Percentiles rank a stretch among this genome's conserved stretches.
Evolutionary conservation across 2,797 vertebrate species (phyloP).

Genomic region (Perdix hodgsoniae): DNA sequence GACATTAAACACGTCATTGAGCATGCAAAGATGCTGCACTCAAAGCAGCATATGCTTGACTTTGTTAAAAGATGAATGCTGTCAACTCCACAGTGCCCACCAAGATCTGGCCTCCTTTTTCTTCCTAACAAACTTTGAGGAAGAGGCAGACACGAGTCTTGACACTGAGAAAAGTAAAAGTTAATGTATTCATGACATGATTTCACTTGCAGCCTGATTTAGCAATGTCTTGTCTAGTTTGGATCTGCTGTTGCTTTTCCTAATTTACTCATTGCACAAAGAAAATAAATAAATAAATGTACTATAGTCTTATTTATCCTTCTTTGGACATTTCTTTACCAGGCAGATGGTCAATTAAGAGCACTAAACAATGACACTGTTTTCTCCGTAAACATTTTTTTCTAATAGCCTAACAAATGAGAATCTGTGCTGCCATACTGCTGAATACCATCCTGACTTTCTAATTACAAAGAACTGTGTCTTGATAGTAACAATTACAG

Average conservation of each 20-base stretch:
- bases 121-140: slow-evolving; percentile 70
- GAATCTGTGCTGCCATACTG: slow-evolving; percentile 84
- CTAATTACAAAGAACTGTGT: slow-evolving; percentile 88
- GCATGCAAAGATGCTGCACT: slow-evolving; percentile 80
- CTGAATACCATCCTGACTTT: slow-evolving; percentile 88
- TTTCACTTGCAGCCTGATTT: slow-evolving; percentile 78
- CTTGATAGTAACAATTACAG: slow-evolving; percentile 90
- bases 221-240: slow-evolving; percentile 78
- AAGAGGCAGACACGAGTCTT: slow-evolving; percentile 66
- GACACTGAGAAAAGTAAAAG: slow-evolving; percentile 74
- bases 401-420: slow-evolving; percentile 88
- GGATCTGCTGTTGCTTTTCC: slow-evolving; percentile 74
- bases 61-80: slow-evolving; percentile 78
- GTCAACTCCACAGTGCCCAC: slow-evolving; percentile 70
- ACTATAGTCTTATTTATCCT: slow-evolving; percentile 83
- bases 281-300: slow-evolving; percentile 85
- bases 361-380: slow-evolving; percentile 88
- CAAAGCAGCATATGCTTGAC: slow-evolving; percentile 80
- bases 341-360: slow-evolving; percentile 90
- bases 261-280: slow-evolving; percentile 81
- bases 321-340: slow-evolving; percentile 86
- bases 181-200: slow-evolving; percentile 73
- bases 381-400: slow-evolving; percentile 88
- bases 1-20: slow-evolving; percentile 82
- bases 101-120: slow-evolving; percentile 70